Conservation (phyloP, 2,113 vertebrate genomes). For the Mola mola region DNA sequence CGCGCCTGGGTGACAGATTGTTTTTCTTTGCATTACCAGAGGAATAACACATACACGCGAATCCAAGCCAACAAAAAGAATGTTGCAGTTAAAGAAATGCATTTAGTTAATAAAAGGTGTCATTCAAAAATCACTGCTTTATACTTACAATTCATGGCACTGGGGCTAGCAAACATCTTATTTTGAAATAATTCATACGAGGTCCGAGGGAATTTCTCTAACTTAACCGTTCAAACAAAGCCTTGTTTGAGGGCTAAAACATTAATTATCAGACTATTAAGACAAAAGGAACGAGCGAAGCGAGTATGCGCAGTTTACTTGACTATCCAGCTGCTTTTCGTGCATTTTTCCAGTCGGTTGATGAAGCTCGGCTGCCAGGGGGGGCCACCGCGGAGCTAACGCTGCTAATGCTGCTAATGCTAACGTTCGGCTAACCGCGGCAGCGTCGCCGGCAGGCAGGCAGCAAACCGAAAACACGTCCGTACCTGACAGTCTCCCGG, state of each 20-base stretch:
- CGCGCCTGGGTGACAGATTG: too few species aligned
- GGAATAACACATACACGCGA: too few species aligned
- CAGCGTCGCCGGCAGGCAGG: constrained; percentile 64
- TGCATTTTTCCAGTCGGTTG: neutral
- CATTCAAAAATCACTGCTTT: too few species aligned
- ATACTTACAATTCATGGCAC: neutral
- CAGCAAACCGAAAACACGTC: constrained; percentile 2
- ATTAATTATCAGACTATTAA: neutral
- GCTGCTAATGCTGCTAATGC: constrained; percentile 46
- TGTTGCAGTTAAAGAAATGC: neutral
- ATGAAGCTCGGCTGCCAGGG: constrained; percentile 9
- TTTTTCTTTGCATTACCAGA: too few species aligned
- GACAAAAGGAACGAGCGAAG: neutral
- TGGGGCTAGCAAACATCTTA: constrained; percentile 29
- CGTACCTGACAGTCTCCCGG: constrained; percentile 49
- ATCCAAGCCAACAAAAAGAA: neutral
- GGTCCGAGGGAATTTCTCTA: neutral
- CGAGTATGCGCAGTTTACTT: fast-evolving
- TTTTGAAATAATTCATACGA: constrained; percentile 51
- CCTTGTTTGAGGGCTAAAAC: neutral
- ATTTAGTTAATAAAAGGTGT: too few species aligned
- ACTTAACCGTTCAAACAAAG: constrained; percentile 19
- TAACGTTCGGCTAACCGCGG: constrained; percentile 56
- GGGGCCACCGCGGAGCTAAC: constrained; percentile 10
- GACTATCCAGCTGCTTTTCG: too few species aligned